These are phyloP conservation scores for Drosophila leontia DNA, from an alignment of 1,140 invertebrate genomes.

Conservation along the genomic window DNA sequence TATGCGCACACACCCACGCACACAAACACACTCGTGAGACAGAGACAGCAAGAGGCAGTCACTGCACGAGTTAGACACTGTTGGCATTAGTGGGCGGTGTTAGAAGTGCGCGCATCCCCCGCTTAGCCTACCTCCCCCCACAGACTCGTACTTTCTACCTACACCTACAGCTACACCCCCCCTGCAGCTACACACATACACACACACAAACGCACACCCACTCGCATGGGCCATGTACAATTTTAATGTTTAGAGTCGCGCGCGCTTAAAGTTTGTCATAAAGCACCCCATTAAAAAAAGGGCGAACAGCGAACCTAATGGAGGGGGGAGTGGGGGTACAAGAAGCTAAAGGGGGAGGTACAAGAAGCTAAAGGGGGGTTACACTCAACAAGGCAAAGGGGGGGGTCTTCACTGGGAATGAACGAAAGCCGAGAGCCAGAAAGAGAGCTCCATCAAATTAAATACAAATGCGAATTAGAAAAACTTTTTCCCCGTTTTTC, in stretches of 20 bases:
- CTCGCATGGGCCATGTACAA: constrained; percentile 59
- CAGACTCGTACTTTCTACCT: constrained; percentile 14
- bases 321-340: constrained; percentile 3
- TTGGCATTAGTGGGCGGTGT: constrained; percentile 84
- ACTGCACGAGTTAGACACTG: constrained; percentile 55
- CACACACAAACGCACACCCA: constrained; percentile 37
- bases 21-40: constrained; percentile 9
- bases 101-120: constrained; percentile 71
- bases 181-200: constrained; percentile 17
- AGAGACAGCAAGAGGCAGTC: constrained; percentile 23
- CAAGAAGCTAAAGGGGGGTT: not conserved
- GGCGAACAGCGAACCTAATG: constrained; percentile 38
- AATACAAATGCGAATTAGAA: constrained; percentile 82
- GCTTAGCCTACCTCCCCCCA: not conserved
- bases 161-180: constrained; percentile 9
- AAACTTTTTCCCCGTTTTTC: constrained; percentile 55
- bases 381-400: not conserved
- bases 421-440: constrained; percentile 9
- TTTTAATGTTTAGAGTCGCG: constrained; percentile 70
- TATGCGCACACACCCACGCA: constrained; percentile 48
- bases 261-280: constrained; percentile 82
- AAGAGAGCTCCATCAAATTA: constrained; percentile 65
- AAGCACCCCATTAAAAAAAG: constrained; percentile 83
- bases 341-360: no score
- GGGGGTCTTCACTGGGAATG: not conserved